Percentiles rank a stretch among this genome's conserved stretches.
These are phyloP conservation scores for Hyla sarda DNA, from an alignment of 2,113 vertebrate species.

Conservation along the genomic window DNA sequence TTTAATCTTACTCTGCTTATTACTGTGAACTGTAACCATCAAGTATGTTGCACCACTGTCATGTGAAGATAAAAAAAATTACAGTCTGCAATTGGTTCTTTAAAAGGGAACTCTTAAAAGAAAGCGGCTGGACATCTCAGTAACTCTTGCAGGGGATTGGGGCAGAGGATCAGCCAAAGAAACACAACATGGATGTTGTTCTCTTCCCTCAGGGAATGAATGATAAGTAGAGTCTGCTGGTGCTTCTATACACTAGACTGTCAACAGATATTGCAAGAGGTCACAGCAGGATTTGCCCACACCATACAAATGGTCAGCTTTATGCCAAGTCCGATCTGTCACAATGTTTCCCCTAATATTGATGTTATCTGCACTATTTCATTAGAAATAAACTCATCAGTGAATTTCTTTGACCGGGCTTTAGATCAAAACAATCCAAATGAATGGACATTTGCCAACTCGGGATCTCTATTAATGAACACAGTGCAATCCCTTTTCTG, in stretches of 20 bases:
- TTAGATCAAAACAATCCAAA: conserved; percentile 5
- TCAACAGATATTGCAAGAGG: background rate
- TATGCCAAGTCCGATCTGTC: conserved; percentile 10
- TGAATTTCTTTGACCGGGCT: background rate
- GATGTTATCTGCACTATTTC: background rate
- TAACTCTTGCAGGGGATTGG: background rate
- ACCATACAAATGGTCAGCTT: background rate
- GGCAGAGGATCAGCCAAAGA: background rate
- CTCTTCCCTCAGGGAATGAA: background rate
- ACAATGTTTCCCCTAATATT: background rate
- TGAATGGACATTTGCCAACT: background rate
- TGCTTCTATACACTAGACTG: background rate
- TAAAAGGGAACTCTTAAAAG: background rate
- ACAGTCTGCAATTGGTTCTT: no score
- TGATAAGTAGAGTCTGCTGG: background rate
- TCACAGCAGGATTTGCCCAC: background rate
- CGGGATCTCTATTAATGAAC: conserved; percentile 1
- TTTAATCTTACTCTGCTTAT: no score
- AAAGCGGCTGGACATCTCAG: background rate
- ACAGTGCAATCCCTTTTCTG: background rate
- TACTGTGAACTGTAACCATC: no score
- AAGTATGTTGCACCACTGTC: no score
- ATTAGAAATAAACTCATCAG: background rate
- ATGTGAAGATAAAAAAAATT: no score
- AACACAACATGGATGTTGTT: background rate